Percentiles rank a stretch among this genome's conserved stretches.
Evolutionary conservation across 2,888 invertebrate genomes (phyloP).

Genomic region (Melieria crassipennis): DNA sequence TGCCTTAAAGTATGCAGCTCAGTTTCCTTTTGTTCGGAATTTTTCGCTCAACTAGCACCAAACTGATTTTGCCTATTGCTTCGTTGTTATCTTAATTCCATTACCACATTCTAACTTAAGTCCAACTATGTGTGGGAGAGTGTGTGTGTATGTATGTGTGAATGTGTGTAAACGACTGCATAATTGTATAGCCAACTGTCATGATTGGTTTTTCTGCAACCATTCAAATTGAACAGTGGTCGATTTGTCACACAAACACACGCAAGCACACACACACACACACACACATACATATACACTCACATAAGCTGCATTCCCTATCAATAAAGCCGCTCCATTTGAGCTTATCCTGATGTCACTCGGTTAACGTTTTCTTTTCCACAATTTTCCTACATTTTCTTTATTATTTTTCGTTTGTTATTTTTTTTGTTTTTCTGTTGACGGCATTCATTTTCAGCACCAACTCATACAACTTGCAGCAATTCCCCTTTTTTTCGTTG

Average conservation of each 20-base stretch:
- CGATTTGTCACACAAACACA: too few relatives aligned
- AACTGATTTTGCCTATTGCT: too few relatives aligned
- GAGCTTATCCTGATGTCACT: conserved; percentile 23
- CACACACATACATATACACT: too few relatives aligned
- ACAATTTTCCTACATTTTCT: conserved; percentile 9
- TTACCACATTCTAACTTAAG: too few relatives aligned
- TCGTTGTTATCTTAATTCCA: too few relatives aligned
- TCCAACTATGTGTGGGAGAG: too few relatives aligned
- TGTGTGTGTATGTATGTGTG: too few relatives aligned
- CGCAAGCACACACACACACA: too few relatives aligned
- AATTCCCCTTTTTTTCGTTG: conserved; percentile 9
- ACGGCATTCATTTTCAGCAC: neutral
- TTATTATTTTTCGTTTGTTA: conserved; percentile 13
- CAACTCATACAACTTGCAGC: neutral
- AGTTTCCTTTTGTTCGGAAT: too few relatives aligned
- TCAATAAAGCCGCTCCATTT: conserved; percentile 22
- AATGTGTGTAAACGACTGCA: neutral
- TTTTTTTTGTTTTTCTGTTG: conserved; percentile 4
- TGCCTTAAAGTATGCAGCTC: too few relatives aligned
- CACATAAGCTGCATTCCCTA: neutral
- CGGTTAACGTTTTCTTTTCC: conserved; percentile 7
- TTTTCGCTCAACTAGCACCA: too few relatives aligned
- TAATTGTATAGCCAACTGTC: conserved; percentile 21
- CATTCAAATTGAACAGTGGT: too few relatives aligned
- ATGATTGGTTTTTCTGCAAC: conserved; percentile 1